Percentiles rank a stretch among this genome's conserved stretches.
Conservation (phyloP, 2,888 invertebrate species). For the Polyommatus icarus region DNA sequence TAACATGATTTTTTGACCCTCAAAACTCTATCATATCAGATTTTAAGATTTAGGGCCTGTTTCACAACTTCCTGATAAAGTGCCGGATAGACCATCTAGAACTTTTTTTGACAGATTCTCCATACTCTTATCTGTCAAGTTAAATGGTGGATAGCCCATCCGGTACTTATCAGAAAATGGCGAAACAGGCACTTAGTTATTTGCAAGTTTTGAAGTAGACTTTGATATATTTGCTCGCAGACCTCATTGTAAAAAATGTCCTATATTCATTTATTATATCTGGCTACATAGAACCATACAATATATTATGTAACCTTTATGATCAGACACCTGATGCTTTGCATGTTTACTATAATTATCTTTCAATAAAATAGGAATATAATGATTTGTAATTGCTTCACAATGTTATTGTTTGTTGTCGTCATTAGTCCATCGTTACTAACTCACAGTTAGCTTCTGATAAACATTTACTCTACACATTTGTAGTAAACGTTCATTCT, state of each 20-base stretch:
- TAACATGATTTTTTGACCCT: no score
- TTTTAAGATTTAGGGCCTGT: neutral
- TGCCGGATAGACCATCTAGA: no score
- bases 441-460: neutral
- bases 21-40: no score
- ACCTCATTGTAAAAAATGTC: neutral
- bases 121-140: no score
- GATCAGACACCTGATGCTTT: neutral
- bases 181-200: neutral
- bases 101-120: no score
- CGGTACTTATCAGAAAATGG: no score
- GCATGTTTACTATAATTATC: constrained; percentile 10
- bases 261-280: neutral
- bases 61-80: no score
- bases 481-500: neutral
- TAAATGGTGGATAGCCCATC: no score
- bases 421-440: neutral
- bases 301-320: neutral
- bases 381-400: neutral
- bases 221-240: neutral
- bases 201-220: neutral
- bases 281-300: no score
- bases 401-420: constrained; percentile 3
- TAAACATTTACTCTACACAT: constrained; percentile 4
- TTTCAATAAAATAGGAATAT: neutral